Base-by-base conservation (phyloP, 2,888 invertebrate genomes). In the Autographa gamma region DNA sequence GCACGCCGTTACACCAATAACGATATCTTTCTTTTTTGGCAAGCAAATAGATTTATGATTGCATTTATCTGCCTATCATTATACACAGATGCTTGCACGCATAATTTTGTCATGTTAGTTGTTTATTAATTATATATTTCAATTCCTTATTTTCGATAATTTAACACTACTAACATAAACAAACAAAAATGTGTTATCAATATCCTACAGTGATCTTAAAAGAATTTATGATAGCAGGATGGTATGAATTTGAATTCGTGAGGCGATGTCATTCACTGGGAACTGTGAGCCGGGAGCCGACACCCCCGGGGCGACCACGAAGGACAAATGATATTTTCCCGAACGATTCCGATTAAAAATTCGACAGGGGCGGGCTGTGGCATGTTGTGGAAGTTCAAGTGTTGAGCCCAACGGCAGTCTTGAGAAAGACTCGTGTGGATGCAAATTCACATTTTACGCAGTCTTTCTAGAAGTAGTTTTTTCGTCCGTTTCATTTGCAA, bases 1-100 rank as follows among this genome's bases (percentile, higher is more conserved):
- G 87, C 86, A 85, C 88, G 89, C 84, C 89, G 86, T 84, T 89
- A 86, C 79, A 80, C 86, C 89, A 91, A 92, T 92, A 92, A 88
- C 87, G 88, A 89, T 90, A 91, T 89, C 90, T 88, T 84, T 86
- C 87, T 88, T 88, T 91, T 89, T 89, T 86, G 86, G 77, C 80
- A 85, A 85, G 86, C 84, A 89, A 90, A 91, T 91, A 90, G 85
- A 89, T 91, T 90, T 90, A 89, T 88, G 89, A 90, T 91, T 88
- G 85, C 88, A 87, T 87, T 86, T 81, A 83, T 85, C 79, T 74
- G 66, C 69, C 63, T 62, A 71, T 71, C 38, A 68, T 66, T 73
- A 59, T n/a, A 54, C 43, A 63, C 34, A 19, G 60, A 25, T 48
- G 59, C 41, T 38, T 31, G 54, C 63, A 18, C 41, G 31, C 38